These are phyloP conservation scores for Cryptotis parvus DNA, from an alignment of 2,113 vertebrate genomes.

Conservation along the genomic window DNA sequence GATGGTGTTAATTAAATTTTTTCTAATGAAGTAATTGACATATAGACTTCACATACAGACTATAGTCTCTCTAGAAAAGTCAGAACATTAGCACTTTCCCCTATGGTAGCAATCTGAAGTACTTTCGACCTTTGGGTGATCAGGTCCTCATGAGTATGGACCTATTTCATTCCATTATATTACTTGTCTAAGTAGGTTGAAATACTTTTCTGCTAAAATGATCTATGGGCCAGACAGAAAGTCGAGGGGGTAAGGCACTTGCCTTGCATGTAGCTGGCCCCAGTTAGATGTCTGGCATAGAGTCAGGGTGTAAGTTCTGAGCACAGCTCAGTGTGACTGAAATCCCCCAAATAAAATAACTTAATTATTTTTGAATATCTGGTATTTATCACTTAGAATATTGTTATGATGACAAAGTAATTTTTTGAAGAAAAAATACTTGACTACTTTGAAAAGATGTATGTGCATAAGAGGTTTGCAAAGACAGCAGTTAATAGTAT, in stretches of 20 bases:
- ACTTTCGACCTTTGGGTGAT: fast-evolving
- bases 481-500: neutral
- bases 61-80: neutral
- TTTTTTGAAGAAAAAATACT: neutral
- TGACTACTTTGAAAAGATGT: neutral
- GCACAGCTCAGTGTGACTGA: no score
- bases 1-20: neutral
- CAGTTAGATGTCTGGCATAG: no score
- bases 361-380: neutral
- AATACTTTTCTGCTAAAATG: neutral
- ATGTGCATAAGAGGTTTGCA: neutral
- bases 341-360: no score
- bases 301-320: no score
- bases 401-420: neutral
- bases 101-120: neutral
- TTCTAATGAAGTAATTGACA: constrained; percentile 15
- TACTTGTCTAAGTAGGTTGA: neutral
- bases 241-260: no score
- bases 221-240: neutral
- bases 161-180: neutral
- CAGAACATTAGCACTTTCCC: neutral
- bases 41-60: neutral
- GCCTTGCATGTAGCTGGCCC: no score
- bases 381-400: neutral
- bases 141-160: neutral